Conservation (phyloP, 1,140 invertebrate species). For the Sesamia nonagrioides region DNA sequence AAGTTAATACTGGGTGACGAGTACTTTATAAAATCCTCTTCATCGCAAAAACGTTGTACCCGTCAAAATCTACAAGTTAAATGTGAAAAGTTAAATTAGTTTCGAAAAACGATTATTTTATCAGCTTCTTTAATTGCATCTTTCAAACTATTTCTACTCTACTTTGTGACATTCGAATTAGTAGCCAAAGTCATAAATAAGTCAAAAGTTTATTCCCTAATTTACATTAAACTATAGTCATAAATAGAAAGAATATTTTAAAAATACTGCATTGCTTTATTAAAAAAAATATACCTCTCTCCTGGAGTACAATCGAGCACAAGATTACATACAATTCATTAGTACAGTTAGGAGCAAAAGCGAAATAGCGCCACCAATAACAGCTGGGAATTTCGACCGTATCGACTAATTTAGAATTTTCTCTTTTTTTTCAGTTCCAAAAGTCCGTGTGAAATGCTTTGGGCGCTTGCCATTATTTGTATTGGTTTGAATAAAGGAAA, state of each 20-base stretch:
- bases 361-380: conserved; percentile 46
- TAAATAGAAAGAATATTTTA: too few species aligned
- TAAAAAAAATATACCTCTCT: too few species aligned
- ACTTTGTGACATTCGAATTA: not conserved
- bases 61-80: not conserved
- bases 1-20: too few species aligned
- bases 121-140: not conserved
- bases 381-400: conserved; percentile 5
- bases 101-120: not conserved
- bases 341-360: conserved; percentile 34
- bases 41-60: not conserved
- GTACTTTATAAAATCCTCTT: not conserved
- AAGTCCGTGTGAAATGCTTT: conserved; percentile 5
- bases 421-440: not conserved
- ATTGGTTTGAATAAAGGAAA: not conserved
- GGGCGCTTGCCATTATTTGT: not conserved
- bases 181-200: not conserved
- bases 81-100: conserved; percentile 2
- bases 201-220: too few species aligned
- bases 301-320: conserved; percentile 10
- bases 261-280: too few species aligned
- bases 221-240: too few species aligned
- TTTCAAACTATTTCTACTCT: not conserved
- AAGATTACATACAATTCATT: conserved; percentile 27
- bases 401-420: conserved; percentile 10